Evolutionary conservation across 2,113 vertebrate species (phyloP).

Genomic region (Sterrhoptilus dennistouni): DNA sequence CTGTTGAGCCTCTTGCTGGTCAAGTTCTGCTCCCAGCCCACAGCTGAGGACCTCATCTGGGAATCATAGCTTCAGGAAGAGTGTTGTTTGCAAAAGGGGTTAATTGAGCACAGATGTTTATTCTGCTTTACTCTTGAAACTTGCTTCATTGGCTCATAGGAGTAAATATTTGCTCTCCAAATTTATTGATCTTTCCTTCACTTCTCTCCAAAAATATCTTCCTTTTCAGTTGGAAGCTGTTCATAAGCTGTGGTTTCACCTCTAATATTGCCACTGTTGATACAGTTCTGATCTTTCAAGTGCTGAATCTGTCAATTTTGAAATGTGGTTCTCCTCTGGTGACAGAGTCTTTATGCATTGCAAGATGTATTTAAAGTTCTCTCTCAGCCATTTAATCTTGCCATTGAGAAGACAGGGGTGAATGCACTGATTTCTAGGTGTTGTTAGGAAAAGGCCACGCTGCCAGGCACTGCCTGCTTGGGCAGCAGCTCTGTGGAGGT

Average conservation of each 20-base stretch:
- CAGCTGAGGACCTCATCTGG: neutral
- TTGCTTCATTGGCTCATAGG: neutral
- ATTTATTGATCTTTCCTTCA: neutral
- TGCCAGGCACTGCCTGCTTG: neutral
- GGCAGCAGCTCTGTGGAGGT: neutral
- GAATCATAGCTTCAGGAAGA: neutral
- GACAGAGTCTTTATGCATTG: neutral
- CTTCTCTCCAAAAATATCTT: neutral
- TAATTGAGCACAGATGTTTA: neutral
- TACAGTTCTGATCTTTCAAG: neutral
- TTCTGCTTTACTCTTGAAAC: neutral
- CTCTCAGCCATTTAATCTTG: neutral
- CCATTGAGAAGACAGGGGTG: neutral
- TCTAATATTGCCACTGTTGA: neutral
- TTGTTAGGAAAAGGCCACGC: accelerated
- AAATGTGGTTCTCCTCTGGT: neutral
- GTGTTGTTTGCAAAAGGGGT: neutral
- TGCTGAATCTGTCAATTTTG: neutral
- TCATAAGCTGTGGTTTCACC: neutral
- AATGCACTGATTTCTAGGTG: neutral
- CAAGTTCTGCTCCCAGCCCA: neutral
- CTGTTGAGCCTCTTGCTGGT: neutral
- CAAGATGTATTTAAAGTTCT: neutral
- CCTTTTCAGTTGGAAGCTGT: neutral
- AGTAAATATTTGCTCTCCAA: neutral